Conservation (phyloP, 2,113 vertebrate genomes). For the Hylia prasina region DNA sequence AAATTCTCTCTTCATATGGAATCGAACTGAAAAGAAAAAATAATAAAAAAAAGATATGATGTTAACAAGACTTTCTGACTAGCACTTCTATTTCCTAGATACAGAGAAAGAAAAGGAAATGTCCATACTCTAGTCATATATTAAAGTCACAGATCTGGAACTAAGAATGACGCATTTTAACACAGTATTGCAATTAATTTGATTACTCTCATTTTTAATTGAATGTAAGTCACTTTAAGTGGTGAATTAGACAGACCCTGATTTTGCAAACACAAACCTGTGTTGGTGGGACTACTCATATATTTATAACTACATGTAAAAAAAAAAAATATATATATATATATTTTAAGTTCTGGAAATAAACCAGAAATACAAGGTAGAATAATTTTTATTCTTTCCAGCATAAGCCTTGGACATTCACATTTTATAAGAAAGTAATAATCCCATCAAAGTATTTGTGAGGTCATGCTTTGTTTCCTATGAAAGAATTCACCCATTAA, state of each 20-base stretch:
- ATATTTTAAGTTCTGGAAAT: background rate
- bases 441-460: background rate
- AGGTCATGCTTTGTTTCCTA: background rate
- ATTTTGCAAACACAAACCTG: background rate
- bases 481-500: background rate
- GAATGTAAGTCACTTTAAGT: background rate
- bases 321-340: background rate
- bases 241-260: background rate
- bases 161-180: background rate
- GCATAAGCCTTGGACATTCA: background rate
- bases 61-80: background rate
- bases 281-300: background rate
- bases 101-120: background rate
- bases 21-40: constrained; percentile 30
- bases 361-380: background rate
- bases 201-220: background rate
- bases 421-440: background rate
- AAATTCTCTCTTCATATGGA: constrained; percentile 65
- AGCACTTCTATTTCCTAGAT: background rate
- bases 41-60: background rate
- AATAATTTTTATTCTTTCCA: background rate
- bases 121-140: background rate
- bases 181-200: background rate
- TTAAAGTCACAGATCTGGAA: background rate
- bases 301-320: background rate